Conservation (phyloP, 1,140 invertebrate species). For the Eriocheir sinensis region DNA sequence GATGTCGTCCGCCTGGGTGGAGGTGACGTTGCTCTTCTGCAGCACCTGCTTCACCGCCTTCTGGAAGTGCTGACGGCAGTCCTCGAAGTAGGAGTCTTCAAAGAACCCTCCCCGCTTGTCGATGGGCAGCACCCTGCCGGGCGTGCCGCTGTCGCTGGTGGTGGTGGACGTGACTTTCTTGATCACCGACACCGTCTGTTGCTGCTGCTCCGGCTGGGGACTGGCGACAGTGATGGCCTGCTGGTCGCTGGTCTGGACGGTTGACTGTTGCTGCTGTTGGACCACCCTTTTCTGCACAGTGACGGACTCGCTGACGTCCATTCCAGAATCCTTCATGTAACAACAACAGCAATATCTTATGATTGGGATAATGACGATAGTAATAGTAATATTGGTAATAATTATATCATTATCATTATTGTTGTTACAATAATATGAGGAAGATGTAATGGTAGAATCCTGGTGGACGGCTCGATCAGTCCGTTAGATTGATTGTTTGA, state of each 20-base stretch:
- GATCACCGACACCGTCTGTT: background rate
- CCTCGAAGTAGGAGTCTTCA: slow-evolving; percentile 68
- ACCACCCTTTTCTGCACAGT: slow-evolving; percentile 41
- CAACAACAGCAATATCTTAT: background rate
- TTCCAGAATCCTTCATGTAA: background rate
- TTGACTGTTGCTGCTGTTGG: slow-evolving; percentile 1
- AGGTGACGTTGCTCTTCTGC: slow-evolving; percentile 56
- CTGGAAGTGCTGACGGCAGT: slow-evolving; percentile 65
- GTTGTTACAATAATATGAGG: background rate
- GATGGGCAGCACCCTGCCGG: slow-evolving; percentile 46
- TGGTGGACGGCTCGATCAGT: too few species aligned
- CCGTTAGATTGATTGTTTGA: too few species aligned
- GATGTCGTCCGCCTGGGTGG: slow-evolving; percentile 47
- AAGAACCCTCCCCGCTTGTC: slow-evolving; percentile 62
- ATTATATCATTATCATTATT: background rate
- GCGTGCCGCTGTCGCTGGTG: background rate
- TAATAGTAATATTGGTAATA: background rate
- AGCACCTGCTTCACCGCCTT: slow-evolving; percentile 53
- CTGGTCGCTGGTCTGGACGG: background rate
- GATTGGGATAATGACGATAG: background rate
- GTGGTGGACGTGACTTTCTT: background rate
- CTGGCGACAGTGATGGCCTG: slow-evolving; percentile 7
- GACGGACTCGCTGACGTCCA: background rate
- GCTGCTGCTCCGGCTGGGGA: background rate
- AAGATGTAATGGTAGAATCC: too few species aligned